phyloP scores from a whole-genome alignment of 2,797 vertebrate species.

The Bovichtus variegatus region DNA sequence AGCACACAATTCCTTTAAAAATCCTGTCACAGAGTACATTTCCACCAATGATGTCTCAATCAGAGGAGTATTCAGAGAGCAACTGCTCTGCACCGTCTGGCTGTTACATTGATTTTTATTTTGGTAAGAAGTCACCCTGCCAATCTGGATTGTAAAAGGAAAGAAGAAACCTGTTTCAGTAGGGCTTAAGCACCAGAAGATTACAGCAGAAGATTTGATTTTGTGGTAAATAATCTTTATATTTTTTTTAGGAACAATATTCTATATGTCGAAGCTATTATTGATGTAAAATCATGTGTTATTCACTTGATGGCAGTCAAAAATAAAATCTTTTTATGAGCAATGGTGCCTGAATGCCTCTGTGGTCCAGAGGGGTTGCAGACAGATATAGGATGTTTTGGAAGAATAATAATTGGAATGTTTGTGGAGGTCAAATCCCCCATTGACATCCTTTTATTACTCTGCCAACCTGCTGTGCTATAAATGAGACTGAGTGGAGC shows the following conservation, averaged over 20 bases:
- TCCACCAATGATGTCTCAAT: slow-evolving; percentile 45
- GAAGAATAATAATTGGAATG: slow-evolving; percentile 76
- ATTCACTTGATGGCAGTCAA: background rate
- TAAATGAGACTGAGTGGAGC: slow-evolving; percentile 70
- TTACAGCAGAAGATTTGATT: background rate
- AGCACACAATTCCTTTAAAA: slow-evolving; percentile 22
- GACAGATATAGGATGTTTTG: slow-evolving; percentile 71
- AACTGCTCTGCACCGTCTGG: slow-evolving; percentile 1
- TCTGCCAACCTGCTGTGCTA: slow-evolving; percentile 72
- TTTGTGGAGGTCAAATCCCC: slow-evolving; percentile 80
- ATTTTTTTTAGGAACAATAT: background rate
- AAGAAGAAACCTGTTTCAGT: background rate
- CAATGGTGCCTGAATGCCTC: slow-evolving; percentile 47
- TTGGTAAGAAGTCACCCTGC: background rate
- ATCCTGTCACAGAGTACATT: slow-evolving; percentile 20
- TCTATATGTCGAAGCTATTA: background rate
- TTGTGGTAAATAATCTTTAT: background rate
- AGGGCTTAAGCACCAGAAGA: background rate
- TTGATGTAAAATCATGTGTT: background rate
- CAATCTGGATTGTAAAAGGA: background rate
- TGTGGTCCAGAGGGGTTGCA: slow-evolving; percentile 60
- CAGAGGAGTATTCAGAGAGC: slow-evolving; percentile 40
- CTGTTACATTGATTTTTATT: slow-evolving; percentile 21
- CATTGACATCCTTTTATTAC: slow-evolving; percentile 78
- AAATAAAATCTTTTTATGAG: slow-evolving; percentile 54